Conservation (phyloP, 2,113 vertebrate genomes). For the Macrotus californicus region DNA sequence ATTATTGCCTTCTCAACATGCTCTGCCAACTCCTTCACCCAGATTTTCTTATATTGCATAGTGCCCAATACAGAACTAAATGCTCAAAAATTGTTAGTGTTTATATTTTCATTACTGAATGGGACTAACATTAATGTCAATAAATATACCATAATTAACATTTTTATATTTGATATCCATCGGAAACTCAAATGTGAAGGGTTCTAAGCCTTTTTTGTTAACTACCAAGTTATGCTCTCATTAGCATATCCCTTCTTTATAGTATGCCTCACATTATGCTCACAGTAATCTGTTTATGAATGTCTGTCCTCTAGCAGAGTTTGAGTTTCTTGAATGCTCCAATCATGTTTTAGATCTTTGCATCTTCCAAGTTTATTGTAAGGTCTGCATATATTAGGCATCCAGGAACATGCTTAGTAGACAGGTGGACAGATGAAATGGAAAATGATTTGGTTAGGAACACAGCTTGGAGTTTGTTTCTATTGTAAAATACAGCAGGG, state of each 20-base stretch:
- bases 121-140: background rate
- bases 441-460: background rate
- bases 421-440: background rate
- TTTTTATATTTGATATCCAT: background rate
- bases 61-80: background rate
- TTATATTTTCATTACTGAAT: background rate
- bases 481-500: background rate
- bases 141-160: background rate
- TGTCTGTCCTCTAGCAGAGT: background rate
- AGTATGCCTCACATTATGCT: background rate
- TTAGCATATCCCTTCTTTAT: too few relatives aligned
- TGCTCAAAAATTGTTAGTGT: background rate
- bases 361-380: background rate
- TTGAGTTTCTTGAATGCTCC: background rate
- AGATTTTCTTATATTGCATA: background rate
- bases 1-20: background rate
- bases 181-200: background rate
- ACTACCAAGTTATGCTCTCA: background rate
- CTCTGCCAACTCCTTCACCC: rapidly evolving
- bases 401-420: background rate
- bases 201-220: background rate
- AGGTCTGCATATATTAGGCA: background rate
- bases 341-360: background rate
- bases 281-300: background rate
- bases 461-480: background rate